Base-by-base conservation (phyloP, 2,113 vertebrate genomes). In the Recurvirostra avosetta region DNA sequence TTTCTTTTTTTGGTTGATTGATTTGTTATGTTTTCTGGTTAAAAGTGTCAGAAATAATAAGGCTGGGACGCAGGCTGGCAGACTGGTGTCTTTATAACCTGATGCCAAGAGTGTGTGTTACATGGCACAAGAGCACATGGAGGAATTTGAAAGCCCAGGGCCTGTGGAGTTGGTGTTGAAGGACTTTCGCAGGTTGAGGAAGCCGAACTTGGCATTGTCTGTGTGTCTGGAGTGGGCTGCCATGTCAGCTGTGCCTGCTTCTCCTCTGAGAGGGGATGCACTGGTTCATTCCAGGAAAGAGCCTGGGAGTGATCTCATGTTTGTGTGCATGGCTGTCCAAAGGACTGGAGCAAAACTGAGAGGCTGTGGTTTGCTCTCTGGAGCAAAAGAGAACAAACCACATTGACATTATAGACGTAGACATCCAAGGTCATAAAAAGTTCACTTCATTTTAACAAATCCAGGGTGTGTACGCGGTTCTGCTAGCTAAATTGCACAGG, bases 121-220 rank as follows among this genome's bases (percentile, higher is more conserved):
- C 2, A 2, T 70, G 67, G 41, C 55, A 80, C 17, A 47, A 29
- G 63, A 80, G 25, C 0, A 0, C 45, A 5, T 34, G 66, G 43
- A 88, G 30, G 36, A 56, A 67, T 85, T 47, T 79, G n/a, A 95
- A 91, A 92, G 65, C 63, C 40, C 5, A 4, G 32, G 18, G n/a
- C 50, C n/a, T 74, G 38, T 36, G 32, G 29, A 43, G 22, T 56
- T 91, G 59, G 15, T 59, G 41, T 89, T 81, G 65, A 61, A 91
- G 72, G 47, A 59, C 38, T 84, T 41, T 29, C 1, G 2, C 29
- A 36, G 68, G 11, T 27, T 59, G 49, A 89, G 61, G 68, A 86
- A 81, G 61, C 36, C 4, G 3, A 83, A 72, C 23, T 67, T 89
- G 83, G 41, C 65, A 36, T 47, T 36, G 16, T 75, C 29, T 55